Evolutionary conservation across 2,888 invertebrate genomes (phyloP).

Genomic region (Notocelia uddmanniana): DNA sequence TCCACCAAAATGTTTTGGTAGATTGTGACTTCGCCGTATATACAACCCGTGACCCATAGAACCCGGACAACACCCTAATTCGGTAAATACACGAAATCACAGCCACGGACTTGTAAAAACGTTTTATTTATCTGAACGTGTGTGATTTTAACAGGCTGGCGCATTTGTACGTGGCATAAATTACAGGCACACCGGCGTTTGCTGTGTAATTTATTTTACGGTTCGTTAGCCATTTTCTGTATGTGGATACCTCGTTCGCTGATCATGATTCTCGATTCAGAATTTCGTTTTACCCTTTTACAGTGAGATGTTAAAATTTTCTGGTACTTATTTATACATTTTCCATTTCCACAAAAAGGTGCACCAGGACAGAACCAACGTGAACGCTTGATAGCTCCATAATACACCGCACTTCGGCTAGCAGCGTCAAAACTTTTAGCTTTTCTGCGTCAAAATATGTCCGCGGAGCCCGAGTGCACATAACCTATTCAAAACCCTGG

Average conservation of each 20-base stretch:
- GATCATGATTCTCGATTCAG: constrained; percentile 40
- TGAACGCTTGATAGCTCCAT: neutral
- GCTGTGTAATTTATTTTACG: constrained; percentile 50
- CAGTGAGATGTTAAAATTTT: constrained; percentile 6
- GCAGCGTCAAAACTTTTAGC: neutral
- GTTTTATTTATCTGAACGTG: constrained; percentile 48
- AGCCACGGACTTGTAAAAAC: constrained; percentile 44
- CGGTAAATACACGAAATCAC: constrained; percentile 44
- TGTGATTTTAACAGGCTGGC: constrained; percentile 48
- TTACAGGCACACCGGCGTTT: constrained; percentile 47
- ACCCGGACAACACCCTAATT: constrained; percentile 37
- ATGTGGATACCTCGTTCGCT: constrained; percentile 42
- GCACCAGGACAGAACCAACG: neutral
- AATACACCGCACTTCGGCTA: neutral
- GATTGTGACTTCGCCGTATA: constrained; percentile 3
- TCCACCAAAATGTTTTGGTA: neutral
- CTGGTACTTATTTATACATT: constrained; percentile 9
- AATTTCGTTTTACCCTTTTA: constrained; percentile 37
- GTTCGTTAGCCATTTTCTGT: constrained; percentile 50
- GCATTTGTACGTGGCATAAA: constrained; percentile 48
- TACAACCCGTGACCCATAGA: constrained; percentile 21
- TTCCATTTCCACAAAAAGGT: neutral
- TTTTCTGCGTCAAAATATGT: neutral
- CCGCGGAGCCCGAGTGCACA: neutral
- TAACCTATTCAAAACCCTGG: neutral